phyloP scores from a whole-genome alignment of 2,888 invertebrate species.

The Hanleya hanleyi region DNA sequence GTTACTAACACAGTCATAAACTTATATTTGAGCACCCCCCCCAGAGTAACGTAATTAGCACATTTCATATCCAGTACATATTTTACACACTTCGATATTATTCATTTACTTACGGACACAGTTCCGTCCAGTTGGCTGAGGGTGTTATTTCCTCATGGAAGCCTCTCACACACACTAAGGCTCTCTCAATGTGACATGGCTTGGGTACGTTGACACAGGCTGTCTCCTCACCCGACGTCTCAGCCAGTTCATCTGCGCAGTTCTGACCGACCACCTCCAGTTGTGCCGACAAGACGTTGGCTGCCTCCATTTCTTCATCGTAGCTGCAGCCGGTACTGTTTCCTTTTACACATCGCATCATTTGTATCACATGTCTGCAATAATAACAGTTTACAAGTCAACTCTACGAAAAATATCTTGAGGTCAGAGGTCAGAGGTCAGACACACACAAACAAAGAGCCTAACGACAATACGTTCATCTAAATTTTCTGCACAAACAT shows the following conservation, averaged over 20 bases:
- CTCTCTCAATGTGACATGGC: neutral
- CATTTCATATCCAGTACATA: no score
- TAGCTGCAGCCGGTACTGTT: slow-evolving; percentile 5
- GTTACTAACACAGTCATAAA: no score
- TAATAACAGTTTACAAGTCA: no score
- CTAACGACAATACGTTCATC: no score
- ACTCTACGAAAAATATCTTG: no score
- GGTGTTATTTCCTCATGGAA: neutral
- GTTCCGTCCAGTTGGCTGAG: neutral
- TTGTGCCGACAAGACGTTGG: neutral
- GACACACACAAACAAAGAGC: no score
- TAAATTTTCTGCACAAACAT: no score
- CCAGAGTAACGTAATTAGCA: no score
- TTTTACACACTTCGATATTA: no score
- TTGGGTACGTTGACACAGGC: neutral
- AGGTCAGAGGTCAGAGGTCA: no score
- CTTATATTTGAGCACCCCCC: no score
- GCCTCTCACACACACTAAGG: neutral
- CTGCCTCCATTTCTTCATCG: neutral
- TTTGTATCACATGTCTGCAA: neutral
- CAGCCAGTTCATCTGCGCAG: neutral
- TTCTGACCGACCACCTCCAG: neutral
- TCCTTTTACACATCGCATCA: neutral
- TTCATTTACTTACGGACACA: neutral
- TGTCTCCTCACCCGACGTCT: neutral